Conservation (phyloP, 2,113 vertebrate genomes). For the Rhinopomastus cyanomelas region DNA sequence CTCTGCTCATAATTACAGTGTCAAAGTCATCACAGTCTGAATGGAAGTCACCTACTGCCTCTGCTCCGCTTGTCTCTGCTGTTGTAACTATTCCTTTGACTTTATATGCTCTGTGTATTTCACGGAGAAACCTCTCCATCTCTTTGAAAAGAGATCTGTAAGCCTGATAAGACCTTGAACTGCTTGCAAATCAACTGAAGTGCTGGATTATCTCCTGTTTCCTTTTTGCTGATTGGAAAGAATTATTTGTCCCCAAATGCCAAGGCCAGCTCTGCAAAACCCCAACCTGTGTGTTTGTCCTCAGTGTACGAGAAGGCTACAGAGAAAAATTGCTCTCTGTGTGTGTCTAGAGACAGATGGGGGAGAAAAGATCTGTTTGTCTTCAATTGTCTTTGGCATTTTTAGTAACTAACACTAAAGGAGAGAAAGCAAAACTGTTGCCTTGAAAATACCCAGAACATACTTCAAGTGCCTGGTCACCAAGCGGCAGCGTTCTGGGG, state of each 20-base stretch:
- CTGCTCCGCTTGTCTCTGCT: neutral
- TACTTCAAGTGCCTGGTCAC: neutral
- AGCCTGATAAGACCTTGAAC: constrained; percentile 22
- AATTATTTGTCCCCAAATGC: constrained; percentile 24
- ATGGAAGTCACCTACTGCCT: neutral
- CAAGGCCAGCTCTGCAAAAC: constrained; percentile 51
- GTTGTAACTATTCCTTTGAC: neutral
- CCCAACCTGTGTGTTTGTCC: neutral
- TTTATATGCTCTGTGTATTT: neutral
- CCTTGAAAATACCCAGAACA: constrained; percentile 13
- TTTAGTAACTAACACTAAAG: neutral
- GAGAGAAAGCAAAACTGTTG: neutral
- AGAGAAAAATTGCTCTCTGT: neutral
- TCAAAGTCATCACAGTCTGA: constrained; percentile 17
- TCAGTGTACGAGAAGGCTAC: neutral
- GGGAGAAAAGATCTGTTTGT: neutral
- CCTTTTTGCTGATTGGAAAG: constrained; percentile 47
- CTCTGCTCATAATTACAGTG: constrained; percentile 1
- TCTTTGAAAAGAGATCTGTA: neutral
- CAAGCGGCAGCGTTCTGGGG: neutral
- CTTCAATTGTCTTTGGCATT: neutral
- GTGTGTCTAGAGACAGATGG: neutral
- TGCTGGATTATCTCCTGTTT: constrained; percentile 51
- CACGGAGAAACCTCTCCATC: neutral
- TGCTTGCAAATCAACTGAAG: constrained; percentile 31